These are phyloP conservation scores for Rhinolophus ferrumequinum DNA, from an alignment of 2,113 vertebrate species.

Conservation along the genomic window DNA sequence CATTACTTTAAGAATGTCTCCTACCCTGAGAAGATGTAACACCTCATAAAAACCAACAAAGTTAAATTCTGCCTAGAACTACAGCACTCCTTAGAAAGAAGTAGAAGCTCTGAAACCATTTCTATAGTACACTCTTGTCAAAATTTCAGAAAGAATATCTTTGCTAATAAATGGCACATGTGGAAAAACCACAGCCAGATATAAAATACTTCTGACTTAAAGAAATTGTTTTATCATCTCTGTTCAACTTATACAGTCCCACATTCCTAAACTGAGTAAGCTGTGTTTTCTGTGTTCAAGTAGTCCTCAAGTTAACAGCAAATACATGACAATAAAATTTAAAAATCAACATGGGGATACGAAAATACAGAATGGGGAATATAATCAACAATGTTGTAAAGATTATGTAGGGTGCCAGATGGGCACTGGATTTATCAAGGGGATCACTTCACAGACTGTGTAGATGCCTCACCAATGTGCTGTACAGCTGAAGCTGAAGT, in stretches of 20 bases:
- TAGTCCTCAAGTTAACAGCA: constrained; percentile 26
- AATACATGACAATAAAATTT: constrained; percentile 45
- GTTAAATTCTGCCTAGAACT: constrained; percentile 57
- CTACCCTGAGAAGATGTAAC: neutral
- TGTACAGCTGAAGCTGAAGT: no score
- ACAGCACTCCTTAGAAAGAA: neutral
- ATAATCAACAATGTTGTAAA: no score
- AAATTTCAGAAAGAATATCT: constrained; percentile 18
- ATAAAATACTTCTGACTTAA: constrained; percentile 39
- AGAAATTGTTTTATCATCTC: constrained; percentile 34
- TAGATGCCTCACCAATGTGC: no score
- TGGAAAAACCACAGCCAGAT: constrained; percentile 44
- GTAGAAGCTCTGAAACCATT: neutral
- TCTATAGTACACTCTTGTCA: neutral
- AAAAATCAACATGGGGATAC: neutral
- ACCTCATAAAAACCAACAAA: constrained; percentile 49
- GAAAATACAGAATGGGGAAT: no score
- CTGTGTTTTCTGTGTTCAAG: neutral
- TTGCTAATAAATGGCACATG: constrained; percentile 21
- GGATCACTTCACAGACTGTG: no score
- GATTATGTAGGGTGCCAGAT: no score
- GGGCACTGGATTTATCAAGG: no score
- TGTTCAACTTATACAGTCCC: neutral
- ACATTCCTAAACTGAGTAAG: constrained; percentile 18
- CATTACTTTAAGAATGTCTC: neutral